Percentiles rank a stretch among this genome's conserved stretches.
Evolutionary conservation across 2,797 vertebrate species (phyloP).

Genomic region (Muscicapa striata): DNA sequence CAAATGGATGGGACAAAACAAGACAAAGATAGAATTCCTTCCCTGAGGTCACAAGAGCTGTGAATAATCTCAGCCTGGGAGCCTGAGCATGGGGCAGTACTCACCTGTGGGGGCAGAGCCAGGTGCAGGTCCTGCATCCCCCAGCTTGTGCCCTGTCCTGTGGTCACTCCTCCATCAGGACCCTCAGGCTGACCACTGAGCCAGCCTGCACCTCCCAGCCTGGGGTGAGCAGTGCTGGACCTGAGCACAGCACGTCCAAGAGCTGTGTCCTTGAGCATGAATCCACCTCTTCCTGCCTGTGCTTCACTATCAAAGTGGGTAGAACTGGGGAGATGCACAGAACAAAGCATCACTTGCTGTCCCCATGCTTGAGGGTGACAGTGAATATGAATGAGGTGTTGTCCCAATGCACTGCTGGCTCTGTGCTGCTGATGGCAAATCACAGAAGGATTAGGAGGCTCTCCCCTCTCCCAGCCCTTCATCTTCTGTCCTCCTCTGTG

Average conservation of each 20-base stretch:
- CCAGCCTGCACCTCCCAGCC: not conserved
- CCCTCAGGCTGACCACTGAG: not conserved
- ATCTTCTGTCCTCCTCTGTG: not conserved
- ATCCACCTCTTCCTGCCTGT: not conserved
- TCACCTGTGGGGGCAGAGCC: not conserved
- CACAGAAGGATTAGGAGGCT: not conserved
- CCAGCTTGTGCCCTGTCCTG: not conserved
- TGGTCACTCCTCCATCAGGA: not conserved
- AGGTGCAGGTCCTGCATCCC: not conserved
- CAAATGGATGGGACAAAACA: not conserved
- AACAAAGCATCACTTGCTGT: not conserved
- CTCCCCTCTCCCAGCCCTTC: not conserved
- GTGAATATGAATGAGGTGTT: rapidly evolving
- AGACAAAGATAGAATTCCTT: not conserved
- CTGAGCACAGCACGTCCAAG: rapidly evolving
- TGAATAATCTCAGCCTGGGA: not conserved
- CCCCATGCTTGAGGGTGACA: rapidly evolving
- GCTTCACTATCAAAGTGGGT: not conserved
- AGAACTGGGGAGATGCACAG: not conserved
- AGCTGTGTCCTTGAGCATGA: not conserved
- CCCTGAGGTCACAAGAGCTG: not conserved
- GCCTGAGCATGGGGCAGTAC: not conserved
- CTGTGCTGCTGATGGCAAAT: not conserved
- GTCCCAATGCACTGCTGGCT: not conserved
- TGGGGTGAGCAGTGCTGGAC: not conserved